Base-by-base conservation (phyloP, 2,888 invertebrate species). In the Cephonodes hylas region DNA sequence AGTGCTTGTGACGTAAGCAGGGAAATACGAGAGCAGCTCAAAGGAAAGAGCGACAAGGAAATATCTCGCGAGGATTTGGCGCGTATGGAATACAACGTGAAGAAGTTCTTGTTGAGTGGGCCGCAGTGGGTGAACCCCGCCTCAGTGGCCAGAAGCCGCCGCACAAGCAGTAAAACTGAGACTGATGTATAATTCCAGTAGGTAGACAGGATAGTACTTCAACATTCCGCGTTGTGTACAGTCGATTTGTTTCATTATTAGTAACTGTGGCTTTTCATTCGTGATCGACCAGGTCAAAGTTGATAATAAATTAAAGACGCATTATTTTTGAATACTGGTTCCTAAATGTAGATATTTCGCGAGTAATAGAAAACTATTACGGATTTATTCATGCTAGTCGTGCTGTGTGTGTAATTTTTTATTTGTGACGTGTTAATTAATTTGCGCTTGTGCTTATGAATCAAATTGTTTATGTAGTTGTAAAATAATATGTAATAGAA, bases 1-100 rank as follows among this genome's bases (percentile, higher is more conserved):
- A 77, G 76, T 8, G 79, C 84, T 53, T 80, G 76, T 60, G 83
- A 84, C 59, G 76, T 80, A 1, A 79, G 75, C 22, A 86, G 84
- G 65, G 81, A 83, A 61, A 72, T 86, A 58, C 66, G 74, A 34
- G 83, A 86, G 57, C 81, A 79, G 2, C 75, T 87, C 42, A 82
- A 85, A 64, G 77, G 79, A 3, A 88, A 86, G 66, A 79, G 80
- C 13, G 86, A 88, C 57, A 89, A 86, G 66, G 86, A 89, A 60
- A 89, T 92, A 64, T 85, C 92, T 20, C 86, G 93, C 7, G 94
- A 94, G 70, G 94, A 94, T 79, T 93, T 95, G 71, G 95, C 95
- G 20, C 94, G 95, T 79, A 96, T 96, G 95, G 96, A 96, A 79
- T 95, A 95, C 76, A 95, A 96, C 79, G 96, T 96, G n/a, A 95